Evolutionary conservation across 2,113 vertebrate genomes (phyloP).

Genomic region (Trichomycterus rosablanca): DNA sequence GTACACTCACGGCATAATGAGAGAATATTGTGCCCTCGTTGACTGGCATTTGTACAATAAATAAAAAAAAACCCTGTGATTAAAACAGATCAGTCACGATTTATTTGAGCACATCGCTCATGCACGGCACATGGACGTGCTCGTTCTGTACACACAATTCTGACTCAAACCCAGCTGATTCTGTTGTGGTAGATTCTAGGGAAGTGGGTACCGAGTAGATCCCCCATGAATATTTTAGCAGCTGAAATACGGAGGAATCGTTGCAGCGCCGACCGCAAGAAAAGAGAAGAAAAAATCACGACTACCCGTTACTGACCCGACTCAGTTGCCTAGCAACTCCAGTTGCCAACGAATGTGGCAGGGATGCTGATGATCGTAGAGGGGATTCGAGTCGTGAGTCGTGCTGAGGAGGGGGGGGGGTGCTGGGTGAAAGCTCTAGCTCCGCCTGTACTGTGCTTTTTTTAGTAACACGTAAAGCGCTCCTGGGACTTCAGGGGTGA

Average conservation of each 20-base stretch:
- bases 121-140: neutral
- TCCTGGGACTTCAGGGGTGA: slow-evolving; percentile 4
- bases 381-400: slow-evolving; percentile 29
- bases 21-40: neutral
- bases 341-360: slow-evolving; percentile 35
- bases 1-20: neutral
- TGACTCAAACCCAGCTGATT: neutral
- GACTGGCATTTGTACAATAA: neutral
- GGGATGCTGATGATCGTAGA: slow-evolving; percentile 33
- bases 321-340: slow-evolving; percentile 58
- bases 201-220: slow-evolving; percentile 15
- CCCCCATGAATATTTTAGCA: slow-evolving; percentile 51
- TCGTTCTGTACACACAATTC: slow-evolving; percentile 1
- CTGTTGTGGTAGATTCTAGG: neutral
- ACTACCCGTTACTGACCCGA: slow-evolving; percentile 42
- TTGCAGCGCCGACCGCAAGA: slow-evolving; percentile 14
- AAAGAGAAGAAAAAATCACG: neutral
- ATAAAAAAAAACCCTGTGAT: neutral
- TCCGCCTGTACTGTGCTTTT: slow-evolving; percentile 28
- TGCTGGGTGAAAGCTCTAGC: neutral
- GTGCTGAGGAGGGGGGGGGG: slow-evolving; percentile 10
- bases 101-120: neutral
- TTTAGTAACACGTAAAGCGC: slow-evolving; percentile 19
- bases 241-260: slow-evolving; percentile 37
- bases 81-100: neutral